These are phyloP conservation scores for Zoroaster sp. DNA, from an alignment of 53 echinoderm and acorn worm species.

Conservation along the genomic window DNA sequence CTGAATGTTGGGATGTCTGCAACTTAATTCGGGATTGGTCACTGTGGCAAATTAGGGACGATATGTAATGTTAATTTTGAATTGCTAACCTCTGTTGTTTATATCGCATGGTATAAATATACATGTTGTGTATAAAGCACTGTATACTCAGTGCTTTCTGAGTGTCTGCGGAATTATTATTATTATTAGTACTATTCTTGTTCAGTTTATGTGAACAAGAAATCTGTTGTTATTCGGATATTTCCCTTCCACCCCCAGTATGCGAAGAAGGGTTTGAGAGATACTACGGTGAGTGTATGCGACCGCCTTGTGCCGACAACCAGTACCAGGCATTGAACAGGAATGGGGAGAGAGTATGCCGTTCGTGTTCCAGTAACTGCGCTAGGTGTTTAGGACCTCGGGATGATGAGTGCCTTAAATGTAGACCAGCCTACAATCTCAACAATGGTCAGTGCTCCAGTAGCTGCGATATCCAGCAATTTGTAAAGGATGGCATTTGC, in stretches of 20 bases:
- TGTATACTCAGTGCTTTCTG: too few species aligned
- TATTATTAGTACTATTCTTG: too few species aligned
- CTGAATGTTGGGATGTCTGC: too few species aligned
- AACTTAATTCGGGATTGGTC: too few species aligned
- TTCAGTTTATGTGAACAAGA: too few species aligned
- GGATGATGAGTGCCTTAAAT: slow-evolving; percentile 58
- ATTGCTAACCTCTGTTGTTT: too few species aligned
- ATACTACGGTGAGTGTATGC: slow-evolving; percentile 82
- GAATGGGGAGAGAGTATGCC: slow-evolving; percentile 22
- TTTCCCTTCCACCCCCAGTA: slow-evolving; percentile 8
- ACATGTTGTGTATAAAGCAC: too few species aligned
- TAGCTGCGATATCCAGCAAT: slow-evolving; percentile 32
- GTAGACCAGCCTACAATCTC: slow-evolving; percentile 13
- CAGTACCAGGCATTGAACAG: slow-evolving; percentile 40
- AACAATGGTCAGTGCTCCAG: slow-evolving; percentile 44
- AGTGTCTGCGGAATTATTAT: too few species aligned
- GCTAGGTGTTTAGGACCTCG: slow-evolving; percentile 61
- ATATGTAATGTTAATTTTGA: too few species aligned
- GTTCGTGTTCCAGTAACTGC: slow-evolving; percentile 45
- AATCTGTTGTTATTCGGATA: too few species aligned
- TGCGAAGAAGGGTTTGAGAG: slow-evolving; percentile 46
- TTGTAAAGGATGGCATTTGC: not conserved
- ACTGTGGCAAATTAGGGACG: too few species aligned
- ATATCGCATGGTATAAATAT: too few species aligned
- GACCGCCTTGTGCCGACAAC: not conserved